phyloP scores from a whole-genome alignment of 2,888 invertebrate species.

The Epistrophe grossulariae region DNA sequence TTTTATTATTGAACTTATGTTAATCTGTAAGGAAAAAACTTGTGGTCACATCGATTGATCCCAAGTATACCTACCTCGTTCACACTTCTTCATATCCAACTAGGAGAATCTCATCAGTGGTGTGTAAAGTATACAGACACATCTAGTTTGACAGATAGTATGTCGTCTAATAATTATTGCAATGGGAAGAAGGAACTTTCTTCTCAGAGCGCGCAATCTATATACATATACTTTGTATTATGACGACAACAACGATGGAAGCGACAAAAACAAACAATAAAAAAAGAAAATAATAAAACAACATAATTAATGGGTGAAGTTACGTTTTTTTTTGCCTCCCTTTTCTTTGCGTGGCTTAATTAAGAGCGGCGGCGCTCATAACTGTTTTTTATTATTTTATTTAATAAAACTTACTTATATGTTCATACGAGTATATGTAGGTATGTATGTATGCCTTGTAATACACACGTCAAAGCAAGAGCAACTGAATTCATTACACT shows the following conservation, averaged over 20 bases:
- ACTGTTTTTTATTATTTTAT: slow-evolving; percentile 75
- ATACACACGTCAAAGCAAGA: slow-evolving; percentile 53
- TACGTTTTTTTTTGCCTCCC: slow-evolving; percentile 56
- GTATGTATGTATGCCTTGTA: neutral
- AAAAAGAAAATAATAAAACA: slow-evolving; percentile 67
- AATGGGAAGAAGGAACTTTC: slow-evolving; percentile 67
- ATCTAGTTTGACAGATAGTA: slow-evolving; percentile 47
- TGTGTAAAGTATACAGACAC: slow-evolving; percentile 27
- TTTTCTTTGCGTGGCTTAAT: slow-evolving; percentile 73
- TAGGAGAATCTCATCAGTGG: neutral
- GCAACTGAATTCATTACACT: slow-evolving; percentile 54
- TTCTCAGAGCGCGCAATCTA: slow-evolving; percentile 45
- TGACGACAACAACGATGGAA: slow-evolving; percentile 43
- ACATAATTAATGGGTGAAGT: slow-evolving; percentile 75
- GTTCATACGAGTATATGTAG: slow-evolving; percentile 11
- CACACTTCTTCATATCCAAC: neutral
- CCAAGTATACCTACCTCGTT: neutral
- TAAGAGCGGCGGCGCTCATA: slow-evolving; percentile 73
- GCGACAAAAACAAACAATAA: slow-evolving; percentile 71
- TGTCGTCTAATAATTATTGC: slow-evolving; percentile 41
- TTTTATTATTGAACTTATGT: neutral
- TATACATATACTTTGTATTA: slow-evolving; percentile 8
- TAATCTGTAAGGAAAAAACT: neutral
- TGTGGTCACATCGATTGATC: slow-evolving; percentile 15
- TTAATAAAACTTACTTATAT: slow-evolving; percentile 47